Evolutionary conservation across 2,113 vertebrate species (phyloP).

Genomic region (Nanorana parkeri): DNA sequence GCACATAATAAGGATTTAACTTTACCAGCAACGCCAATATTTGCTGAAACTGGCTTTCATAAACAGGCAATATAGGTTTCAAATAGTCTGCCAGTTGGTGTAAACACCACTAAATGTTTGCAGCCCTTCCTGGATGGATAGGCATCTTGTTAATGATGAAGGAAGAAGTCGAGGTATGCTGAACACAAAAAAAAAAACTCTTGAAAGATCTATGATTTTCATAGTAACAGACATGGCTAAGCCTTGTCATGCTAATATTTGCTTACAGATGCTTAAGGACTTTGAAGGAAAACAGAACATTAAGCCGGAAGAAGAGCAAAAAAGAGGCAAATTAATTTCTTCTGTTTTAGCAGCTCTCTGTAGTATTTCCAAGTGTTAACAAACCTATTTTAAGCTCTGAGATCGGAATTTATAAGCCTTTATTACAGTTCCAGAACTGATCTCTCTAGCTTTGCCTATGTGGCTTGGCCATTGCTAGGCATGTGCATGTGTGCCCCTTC

Average conservation of each 20-base stretch:
- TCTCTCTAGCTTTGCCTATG: constrained; percentile 45
- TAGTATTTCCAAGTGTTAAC: constrained; percentile 57
- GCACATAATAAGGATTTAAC: constrained; percentile 39
- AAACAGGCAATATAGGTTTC: constrained; percentile 45
- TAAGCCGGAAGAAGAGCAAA: constrained; percentile 49
- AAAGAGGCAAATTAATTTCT: constrained; percentile 55
- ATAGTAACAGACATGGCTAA: constrained; percentile 45
- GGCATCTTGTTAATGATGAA: constrained; percentile 11
- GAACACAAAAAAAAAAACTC: neutral
- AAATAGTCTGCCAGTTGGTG: constrained; percentile 42
- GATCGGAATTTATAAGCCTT: constrained; percentile 37
- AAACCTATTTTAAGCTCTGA: constrained; percentile 50
- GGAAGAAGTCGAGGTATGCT: constrained; percentile 16
- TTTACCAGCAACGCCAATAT: constrained; percentile 17
- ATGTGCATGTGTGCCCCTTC: neutral
- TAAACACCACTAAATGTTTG: constrained; percentile 24
- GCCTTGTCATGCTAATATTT: constrained; percentile 44
- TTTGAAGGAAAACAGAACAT: constrained; percentile 53
- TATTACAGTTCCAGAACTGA: constrained; percentile 47
- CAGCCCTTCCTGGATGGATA: constrained; percentile 12
- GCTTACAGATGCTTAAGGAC: constrained; percentile 48
- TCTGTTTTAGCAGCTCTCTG: constrained; percentile 54
- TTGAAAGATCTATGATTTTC: constrained; percentile 40
- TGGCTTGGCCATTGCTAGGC: neutral
- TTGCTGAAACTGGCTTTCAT: constrained; percentile 28